phyloP scores from a whole-genome alignment of 2,113 vertebrate genomes.

The Mus musculus region DNA sequence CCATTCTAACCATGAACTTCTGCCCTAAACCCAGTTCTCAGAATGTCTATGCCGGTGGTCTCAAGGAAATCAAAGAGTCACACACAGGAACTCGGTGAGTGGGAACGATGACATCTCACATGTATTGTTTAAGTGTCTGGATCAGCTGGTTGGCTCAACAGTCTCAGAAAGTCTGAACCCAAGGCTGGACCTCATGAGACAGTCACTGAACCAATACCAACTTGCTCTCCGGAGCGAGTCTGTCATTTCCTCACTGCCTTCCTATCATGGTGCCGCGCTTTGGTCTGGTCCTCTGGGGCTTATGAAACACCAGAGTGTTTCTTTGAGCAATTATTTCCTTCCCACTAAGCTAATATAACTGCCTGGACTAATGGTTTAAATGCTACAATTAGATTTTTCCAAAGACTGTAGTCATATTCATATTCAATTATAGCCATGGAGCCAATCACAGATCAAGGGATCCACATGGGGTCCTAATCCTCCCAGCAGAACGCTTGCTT shows the following conservation, averaged over 20 bases:
- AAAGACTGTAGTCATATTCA: constrained; percentile 8
- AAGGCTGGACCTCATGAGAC: not conserved
- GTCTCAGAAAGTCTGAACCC: not conserved
- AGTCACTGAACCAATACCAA: not conserved
- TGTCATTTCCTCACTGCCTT: not conserved
- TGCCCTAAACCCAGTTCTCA: not conserved
- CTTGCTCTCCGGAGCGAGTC: rapidly evolving
- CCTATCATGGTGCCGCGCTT: not conserved
- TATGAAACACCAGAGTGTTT: not conserved
- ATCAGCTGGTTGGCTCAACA: not conserved
- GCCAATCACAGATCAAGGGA: not conserved
- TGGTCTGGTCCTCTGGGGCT: not conserved
- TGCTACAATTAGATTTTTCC: not conserved
- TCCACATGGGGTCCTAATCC: not conserved
- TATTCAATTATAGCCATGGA: not conserved
- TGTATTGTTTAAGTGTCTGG: not conserved
- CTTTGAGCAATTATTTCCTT: not conserved
- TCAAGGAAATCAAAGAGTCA: not conserved
- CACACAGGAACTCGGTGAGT: not conserved
- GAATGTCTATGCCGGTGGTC: not conserved
- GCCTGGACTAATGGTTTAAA: not conserved
- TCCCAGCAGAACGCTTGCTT: not conserved
- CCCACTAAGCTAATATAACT: not conserved
- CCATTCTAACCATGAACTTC: not conserved
- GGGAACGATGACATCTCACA: not conserved